Evolutionary conservation across 2,888 invertebrate genomes (phyloP).

Genomic region (Patella ulyssiponensis): DNA sequence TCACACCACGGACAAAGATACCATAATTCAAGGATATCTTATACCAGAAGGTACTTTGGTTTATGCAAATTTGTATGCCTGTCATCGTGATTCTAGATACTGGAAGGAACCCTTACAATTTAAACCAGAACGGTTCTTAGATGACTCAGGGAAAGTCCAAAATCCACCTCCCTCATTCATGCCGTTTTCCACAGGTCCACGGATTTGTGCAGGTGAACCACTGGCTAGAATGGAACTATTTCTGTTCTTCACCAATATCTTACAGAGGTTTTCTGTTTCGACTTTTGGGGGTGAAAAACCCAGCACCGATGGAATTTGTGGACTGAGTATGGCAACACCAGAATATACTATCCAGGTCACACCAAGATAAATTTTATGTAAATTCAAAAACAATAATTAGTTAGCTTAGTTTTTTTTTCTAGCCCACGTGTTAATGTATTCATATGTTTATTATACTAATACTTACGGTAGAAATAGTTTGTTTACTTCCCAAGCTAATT

Average conservation of each 20-base stretch:
- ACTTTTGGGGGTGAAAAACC: no score
- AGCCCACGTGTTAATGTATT: no score
- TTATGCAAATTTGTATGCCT: slow-evolving; percentile 58
- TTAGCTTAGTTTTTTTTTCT: no score
- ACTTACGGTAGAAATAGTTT: no score
- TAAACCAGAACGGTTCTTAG: slow-evolving; percentile 59
- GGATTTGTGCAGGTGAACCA: background rate
- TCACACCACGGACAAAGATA: slow-evolving; percentile 47
- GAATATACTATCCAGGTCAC: no score
- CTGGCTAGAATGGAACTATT: slow-evolving; percentile 7
- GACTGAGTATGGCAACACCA: no score
- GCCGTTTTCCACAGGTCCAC: slow-evolving; percentile 59
- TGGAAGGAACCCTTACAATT: slow-evolving; percentile 59
- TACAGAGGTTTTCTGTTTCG: background rate
- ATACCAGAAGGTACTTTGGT: slow-evolving; percentile 59
- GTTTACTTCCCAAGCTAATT: no score
- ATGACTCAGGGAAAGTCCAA: slow-evolving; percentile 44
- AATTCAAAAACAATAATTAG: no score
- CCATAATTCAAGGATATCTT: slow-evolving; percentile 40
- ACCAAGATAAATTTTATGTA: no score
- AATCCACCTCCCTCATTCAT: slow-evolving; percentile 50
- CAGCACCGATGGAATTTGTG: no score
- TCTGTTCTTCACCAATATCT: background rate
- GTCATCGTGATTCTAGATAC: slow-evolving; percentile 57
- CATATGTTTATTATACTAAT: no score